Percentiles rank a stretch among this genome's conserved stretches.
Conservation (phyloP, 2,888 invertebrate genomes). For the Calameuta idolon region DNA sequence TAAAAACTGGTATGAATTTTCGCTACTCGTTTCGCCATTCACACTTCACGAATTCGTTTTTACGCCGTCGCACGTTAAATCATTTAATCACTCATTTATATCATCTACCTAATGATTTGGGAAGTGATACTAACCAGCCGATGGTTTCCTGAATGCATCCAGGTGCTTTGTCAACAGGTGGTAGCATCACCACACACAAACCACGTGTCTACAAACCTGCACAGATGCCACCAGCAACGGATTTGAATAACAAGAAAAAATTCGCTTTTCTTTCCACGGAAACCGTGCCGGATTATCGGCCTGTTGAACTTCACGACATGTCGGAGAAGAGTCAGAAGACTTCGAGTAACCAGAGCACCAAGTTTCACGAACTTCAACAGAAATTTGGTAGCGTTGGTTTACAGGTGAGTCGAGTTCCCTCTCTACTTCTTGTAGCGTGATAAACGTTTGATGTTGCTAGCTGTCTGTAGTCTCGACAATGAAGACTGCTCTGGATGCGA, state of each 20-base stretch:
- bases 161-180: slow-evolving; percentile 68
- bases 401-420: slow-evolving; percentile 48
- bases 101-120: not conserved
- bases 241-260: slow-evolving; percentile 86
- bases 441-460: not conserved
- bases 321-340: slow-evolving; percentile 82
- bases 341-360: slow-evolving; percentile 81
- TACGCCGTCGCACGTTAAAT: not conserved
- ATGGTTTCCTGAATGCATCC: not conserved
- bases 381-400: slow-evolving; percentile 74
- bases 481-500: not conserved
- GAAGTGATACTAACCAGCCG: not conserved
- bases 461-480: not conserved
- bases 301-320: slow-evolving; percentile 73
- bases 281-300: slow-evolving; percentile 87
- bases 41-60: not conserved
- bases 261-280: slow-evolving; percentile 88
- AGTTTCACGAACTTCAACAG: slow-evolving; percentile 83
- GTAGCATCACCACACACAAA: slow-evolving; percentile 79
- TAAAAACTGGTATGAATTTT: slow-evolving; percentile 76
- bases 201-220: slow-evolving; percentile 73
- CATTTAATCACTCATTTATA: not conserved
- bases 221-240: slow-evolving; percentile 70
- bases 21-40: not conserved
- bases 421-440: slow-evolving; percentile 1